Conservation (phyloP, 2,888 invertebrate genomes). For the Epirrhoe tristata region DNA sequence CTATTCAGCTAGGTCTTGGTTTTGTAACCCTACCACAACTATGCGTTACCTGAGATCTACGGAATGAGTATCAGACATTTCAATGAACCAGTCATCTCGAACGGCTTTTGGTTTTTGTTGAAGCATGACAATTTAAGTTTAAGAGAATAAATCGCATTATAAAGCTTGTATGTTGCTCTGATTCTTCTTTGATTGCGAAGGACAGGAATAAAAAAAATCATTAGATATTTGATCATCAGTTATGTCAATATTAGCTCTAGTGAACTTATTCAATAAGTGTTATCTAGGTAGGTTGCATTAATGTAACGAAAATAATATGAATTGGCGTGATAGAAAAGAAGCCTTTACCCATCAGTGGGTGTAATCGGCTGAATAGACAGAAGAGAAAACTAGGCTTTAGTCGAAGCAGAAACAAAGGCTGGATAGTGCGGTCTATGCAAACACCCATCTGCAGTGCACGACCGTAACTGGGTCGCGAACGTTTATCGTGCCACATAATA, state of each 20-base stretch:
- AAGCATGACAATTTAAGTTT: neutral
- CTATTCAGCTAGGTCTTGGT: conserved; percentile 63
- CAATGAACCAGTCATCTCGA: neutral
- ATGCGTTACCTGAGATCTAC: neutral
- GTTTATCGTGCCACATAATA: conserved; percentile 66
- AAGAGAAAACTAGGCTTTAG: conserved; percentile 48
- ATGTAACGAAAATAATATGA: too few species aligned
- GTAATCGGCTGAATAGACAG: too few species aligned
- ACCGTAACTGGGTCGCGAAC: conserved; percentile 69
- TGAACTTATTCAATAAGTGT: too few species aligned
- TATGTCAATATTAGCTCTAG: too few species aligned
- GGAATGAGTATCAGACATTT: neutral
- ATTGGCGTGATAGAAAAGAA: too few species aligned
- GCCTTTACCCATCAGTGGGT: too few species aligned
- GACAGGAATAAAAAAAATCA: too few species aligned
- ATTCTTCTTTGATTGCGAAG: too few species aligned
- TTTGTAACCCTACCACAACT: neutral
- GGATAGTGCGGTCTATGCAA: conserved; percentile 72
- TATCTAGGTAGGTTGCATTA: too few species aligned
- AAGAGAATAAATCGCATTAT: too few species aligned
- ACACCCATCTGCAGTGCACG: conserved; percentile 62
- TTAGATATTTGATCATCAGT: too few species aligned
- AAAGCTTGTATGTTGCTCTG: too few species aligned
- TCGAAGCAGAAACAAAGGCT: conserved; percentile 67
- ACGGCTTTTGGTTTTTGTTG: neutral